These are phyloP conservation scores for Monochamus saltuarius DNA, from an alignment of 1,140 invertebrate species.

Conservation along the genomic window DNA sequence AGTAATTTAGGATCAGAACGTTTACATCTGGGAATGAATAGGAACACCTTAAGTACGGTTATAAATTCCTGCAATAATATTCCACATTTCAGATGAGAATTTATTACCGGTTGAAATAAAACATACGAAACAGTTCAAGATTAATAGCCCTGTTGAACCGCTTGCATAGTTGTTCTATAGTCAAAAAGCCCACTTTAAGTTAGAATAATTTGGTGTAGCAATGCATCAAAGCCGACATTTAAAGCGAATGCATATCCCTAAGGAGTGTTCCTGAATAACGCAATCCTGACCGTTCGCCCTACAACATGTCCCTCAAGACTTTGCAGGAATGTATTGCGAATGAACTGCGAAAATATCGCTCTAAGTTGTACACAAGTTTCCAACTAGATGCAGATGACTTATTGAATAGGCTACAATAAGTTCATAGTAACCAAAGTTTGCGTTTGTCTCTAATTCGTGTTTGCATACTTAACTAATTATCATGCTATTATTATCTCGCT, in stretches of 20 bases:
- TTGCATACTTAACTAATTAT: too few relatives aligned
- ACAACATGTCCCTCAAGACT: not conserved
- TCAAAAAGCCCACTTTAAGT: not conserved
- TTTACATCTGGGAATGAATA: too few relatives aligned
- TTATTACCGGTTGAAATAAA: constrained; percentile 1
- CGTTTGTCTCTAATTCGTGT: too few relatives aligned
- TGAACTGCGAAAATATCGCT: constrained; percentile 1
- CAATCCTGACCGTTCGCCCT: constrained; percentile 5
- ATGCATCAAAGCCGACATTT: constrained; percentile 5
- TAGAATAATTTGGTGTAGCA: constrained; percentile 6
- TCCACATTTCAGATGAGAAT: not conserved
- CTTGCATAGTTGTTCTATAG: not conserved
- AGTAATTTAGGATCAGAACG: too few relatives aligned
- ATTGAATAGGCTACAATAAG: too few relatives aligned
- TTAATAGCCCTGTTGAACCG: constrained; percentile 1
- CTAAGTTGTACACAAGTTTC: not conserved
- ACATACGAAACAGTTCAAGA: constrained; percentile 3
- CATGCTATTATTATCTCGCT: too few relatives aligned
- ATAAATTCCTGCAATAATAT: too few relatives aligned
- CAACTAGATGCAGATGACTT: not conserved
- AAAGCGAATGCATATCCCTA: constrained; percentile 5
- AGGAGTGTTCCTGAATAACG: constrained; percentile 6
- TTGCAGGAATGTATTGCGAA: constrained; percentile 8
- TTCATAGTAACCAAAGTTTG: too few relatives aligned
- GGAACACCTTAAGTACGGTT: too few relatives aligned